Evolutionary conservation across 1,140 invertebrate species (phyloP).

Genomic region (Scylla paramamosain): DNA sequence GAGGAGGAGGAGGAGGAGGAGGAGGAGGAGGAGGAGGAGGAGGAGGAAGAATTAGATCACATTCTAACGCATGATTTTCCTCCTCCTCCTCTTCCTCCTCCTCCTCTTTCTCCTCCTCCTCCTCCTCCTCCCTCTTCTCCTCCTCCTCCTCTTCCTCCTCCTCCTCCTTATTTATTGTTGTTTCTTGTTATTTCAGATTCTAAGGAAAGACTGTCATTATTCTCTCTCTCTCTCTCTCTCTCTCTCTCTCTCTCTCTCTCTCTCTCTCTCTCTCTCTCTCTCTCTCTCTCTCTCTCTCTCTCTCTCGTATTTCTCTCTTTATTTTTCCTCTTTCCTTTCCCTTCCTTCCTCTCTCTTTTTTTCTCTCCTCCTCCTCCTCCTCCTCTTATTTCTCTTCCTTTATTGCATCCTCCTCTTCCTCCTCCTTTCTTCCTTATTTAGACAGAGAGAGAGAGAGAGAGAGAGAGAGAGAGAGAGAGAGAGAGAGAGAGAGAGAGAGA

Average conservation of each 20-base stretch:
- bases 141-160: neutral
- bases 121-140: neutral
- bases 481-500: constrained; percentile 37
- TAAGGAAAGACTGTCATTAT: too few species aligned
- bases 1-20: too few species aligned
- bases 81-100: neutral
- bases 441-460: constrained; percentile 34
- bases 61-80: too few species aligned
- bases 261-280: neutral
- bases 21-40: too few species aligned
- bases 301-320: neutral
- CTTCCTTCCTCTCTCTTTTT: neutral
- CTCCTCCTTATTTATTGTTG: neutral
- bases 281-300: neutral
- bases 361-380: neutral
- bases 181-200: neutral
- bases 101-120: neutral
- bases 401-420: neutral
- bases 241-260: neutral
- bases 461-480: neutral
- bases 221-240: neutral
- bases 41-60: too few species aligned
- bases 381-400: too few species aligned
- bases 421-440: neutral
- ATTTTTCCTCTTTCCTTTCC: neutral